Base-by-base conservation (phyloP, 2,113 vertebrate species). In the Patagioenas fasciata region DNA sequence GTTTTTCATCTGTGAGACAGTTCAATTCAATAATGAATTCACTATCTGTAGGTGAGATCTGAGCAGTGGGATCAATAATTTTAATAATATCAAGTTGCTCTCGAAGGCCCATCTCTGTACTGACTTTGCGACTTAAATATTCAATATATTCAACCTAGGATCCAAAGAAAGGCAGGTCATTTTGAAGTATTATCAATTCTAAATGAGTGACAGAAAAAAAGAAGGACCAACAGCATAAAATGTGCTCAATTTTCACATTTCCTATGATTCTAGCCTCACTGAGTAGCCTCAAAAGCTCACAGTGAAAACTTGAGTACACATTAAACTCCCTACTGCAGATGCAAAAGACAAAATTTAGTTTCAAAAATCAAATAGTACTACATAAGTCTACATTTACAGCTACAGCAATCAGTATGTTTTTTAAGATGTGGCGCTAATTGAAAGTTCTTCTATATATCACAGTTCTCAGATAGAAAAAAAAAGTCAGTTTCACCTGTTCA, bases 1-100 rank as follows among this genome's bases (percentile, higher is more conserved):
- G 98, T 85, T 99, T 99, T 96, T 99, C 99, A 88, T 99, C 99
- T 3, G 99, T 99, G 72, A 99, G 98, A 96, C 99, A 99, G 98
- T 99, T 99, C 91, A 99, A 98, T 95, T 99, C 99, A 85, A 99
- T 99, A 98, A 99, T 99, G 97, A 99, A 99, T 97, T 99, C 99
- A 84, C 99, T 99, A 98, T 99, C 99, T 4, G 99, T 99, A 85
- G 99, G 99, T 2, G 99, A 99, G 78, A 99, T 99, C 94, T 99
- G 99, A 91, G 99, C 99, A 62, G 98, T 98, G 38, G 99, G 99
- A 97, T 99, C 99, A 90, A 99, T 99, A 97, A 99, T 99, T 97
- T 99, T 99, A 97, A 99, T 99, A 96, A 99, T 99, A 97, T 99
- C 99, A 90, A 99, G 99, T 96, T 99, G 99, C 95, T 99, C 99